Conservation (phyloP, 2,797 vertebrate species). For the Tangara arthus region DNA sequence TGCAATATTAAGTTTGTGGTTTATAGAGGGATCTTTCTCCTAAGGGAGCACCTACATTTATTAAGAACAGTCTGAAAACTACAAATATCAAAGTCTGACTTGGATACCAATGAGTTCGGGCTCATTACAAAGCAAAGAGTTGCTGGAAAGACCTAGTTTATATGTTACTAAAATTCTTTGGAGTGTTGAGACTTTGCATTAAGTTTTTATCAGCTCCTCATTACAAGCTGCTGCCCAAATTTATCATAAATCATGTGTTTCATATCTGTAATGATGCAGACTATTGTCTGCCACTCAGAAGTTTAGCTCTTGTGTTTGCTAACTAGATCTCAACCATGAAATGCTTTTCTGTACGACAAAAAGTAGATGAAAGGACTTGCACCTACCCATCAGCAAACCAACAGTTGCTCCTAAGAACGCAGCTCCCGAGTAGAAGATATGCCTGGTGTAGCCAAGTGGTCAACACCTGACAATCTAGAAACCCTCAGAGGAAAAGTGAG, state of each 20-base stretch:
- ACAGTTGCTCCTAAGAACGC: neutral
- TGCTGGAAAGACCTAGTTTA: neutral
- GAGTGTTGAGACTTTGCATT: neutral
- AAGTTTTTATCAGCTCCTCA: neutral
- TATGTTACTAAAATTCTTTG: neutral
- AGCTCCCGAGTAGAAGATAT: neutral
- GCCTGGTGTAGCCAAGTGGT: neutral
- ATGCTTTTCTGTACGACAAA: neutral
- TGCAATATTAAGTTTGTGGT: neutral
- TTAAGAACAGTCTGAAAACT: neutral
- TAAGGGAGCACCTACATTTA: neutral
- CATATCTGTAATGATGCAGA: neutral
- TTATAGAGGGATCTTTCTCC: neutral
- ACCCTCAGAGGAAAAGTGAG: neutral
- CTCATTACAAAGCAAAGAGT: neutral
- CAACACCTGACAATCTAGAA: neutral
- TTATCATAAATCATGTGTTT: neutral
- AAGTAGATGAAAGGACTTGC: neutral
- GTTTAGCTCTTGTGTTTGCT: neutral
- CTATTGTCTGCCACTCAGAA: neutral
- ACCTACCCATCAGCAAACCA: neutral
- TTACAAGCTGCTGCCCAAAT: neutral
- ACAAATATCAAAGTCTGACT: neutral
- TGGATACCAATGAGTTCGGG: neutral
- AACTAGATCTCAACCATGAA: neutral